Evolutionary conservation across 1,140 invertebrate species (phyloP), one percentile per base, ranked within the genome.

Genomic region (Teleopsis dalmanni): DNA sequence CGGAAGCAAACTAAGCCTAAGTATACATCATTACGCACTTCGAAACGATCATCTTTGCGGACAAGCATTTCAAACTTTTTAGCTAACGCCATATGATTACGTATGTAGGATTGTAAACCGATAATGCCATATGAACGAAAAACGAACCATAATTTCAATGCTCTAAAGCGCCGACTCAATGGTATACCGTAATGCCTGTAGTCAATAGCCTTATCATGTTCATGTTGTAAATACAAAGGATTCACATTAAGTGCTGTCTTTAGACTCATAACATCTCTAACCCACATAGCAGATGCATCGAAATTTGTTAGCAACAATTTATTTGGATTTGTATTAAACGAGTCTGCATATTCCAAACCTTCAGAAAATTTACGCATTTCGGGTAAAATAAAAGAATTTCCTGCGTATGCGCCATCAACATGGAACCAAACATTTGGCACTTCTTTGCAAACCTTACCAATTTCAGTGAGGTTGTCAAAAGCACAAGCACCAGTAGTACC

Each of bases 251-350:
- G 70, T 0, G 92, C 90, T 29, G 84, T 82, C 7, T 90, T 95
- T 16, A 95, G 71, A 47, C 81, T 82, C 51, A 88, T 82, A 26
- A 85, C 75, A 59, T 91, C 85, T 37, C 79, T 80, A 1, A 95
- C 89, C 91, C 91, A 95, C 59, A 95, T 74, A 34, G 86, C 84
- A 0, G 91, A 91, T 58, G 89, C 92, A 62, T 95, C 92, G 57
- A 92, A 93, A 65, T 91, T 91, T 0, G 88, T 83, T 16, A 95
- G 70, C 58, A 95, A 75, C 83, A 90, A 93, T 72, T 96, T 96
- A 66, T 94, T 94, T 0, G 91, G 87, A 72, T 96, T 96, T 1
- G 87, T 89, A 60, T 94, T 94, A 64, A 95, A 88, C 0, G 90
- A 93, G 60, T 88, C 86, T 0, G 88, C 91, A 63, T 87, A 82